Evolutionary conservation across 2,113 vertebrate genomes (phyloP).

Genomic region (Nymphicus hollandicus): DNA sequence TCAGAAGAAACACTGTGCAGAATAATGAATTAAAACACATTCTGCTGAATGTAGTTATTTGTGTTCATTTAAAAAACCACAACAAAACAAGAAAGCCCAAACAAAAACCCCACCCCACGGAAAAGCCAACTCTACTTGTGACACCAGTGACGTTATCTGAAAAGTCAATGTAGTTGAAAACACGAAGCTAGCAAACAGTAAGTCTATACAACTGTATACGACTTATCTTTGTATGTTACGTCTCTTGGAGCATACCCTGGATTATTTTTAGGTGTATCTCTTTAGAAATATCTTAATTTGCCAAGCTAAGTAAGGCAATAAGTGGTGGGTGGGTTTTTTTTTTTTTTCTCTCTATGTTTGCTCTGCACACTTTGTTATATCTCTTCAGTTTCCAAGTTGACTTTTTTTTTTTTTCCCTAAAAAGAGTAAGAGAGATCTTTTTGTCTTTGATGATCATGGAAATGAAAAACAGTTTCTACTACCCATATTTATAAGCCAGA

Average conservation of each 20-base stretch:
- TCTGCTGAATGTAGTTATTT: not conserved
- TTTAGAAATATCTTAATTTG: not conserved
- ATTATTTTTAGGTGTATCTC: not conserved
- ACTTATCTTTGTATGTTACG: not conserved
- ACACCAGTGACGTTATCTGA: not conserved
- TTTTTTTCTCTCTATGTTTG: not conserved
- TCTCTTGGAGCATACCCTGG: not conserved
- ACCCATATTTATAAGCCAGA: slow-evolving; percentile 33
- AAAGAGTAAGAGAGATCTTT: not conserved
- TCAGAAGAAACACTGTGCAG: not conserved
- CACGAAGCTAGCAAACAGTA: not conserved
- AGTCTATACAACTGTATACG: not conserved
- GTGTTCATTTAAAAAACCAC: not conserved
- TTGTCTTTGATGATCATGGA: not conserved
- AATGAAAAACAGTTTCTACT: not conserved
- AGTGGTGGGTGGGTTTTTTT: not conserved
- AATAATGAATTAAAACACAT: not conserved
- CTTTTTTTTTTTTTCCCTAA: not conserved
- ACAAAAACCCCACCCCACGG: no score
- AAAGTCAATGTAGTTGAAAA: not conserved
- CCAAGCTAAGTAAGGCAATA: not conserved
- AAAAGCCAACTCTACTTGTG: not conserved
- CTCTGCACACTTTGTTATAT: not conserved
- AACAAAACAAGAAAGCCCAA: not conserved
- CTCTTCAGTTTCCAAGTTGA: not conserved